These are phyloP conservation scores for Margaritifera margaritifera DNA, from an alignment of 2,888 invertebrate species.

Conservation along the genomic window DNA sequence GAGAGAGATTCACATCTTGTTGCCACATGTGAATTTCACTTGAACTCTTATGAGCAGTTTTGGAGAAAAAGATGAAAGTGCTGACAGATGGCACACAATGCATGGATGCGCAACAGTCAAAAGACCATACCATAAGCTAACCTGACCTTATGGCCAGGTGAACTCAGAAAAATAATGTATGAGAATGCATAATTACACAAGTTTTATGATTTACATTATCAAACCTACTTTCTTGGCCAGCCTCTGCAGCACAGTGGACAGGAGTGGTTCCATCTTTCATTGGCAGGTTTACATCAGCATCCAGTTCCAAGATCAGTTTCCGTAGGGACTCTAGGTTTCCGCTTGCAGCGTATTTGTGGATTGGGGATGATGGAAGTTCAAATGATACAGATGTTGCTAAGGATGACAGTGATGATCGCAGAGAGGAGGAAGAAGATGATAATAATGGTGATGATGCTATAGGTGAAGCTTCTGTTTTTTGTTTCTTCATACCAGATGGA, in stretches of 20 bases:
- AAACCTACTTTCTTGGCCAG: constrained; percentile 58
- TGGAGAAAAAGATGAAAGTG: too few species aligned
- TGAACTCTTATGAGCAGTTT: too few species aligned
- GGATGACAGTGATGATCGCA: constrained; percentile 4
- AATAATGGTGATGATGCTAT: constrained; percentile 6
- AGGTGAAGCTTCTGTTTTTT: constrained; percentile 5
- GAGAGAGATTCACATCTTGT: too few species aligned
- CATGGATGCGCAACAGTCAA: too few species aligned
- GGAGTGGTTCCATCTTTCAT: constrained; percentile 63
- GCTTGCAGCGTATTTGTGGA: constrained; percentile 41
- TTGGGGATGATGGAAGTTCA: constrained; percentile 14
- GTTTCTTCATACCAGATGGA: not conserved
- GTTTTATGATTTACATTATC: too few species aligned
- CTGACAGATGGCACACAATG: too few species aligned
- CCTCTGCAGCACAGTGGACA: constrained; percentile 61
- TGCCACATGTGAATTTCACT: too few species aligned
- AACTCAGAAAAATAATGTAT: too few species aligned
- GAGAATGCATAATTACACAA: too few species aligned
- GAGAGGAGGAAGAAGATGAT: constrained; percentile 3
- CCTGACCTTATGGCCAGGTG: too few species aligned
- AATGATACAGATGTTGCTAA: constrained; percentile 20
- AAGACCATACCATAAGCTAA: too few species aligned
- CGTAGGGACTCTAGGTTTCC: constrained; percentile 52
- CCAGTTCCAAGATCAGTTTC: constrained; percentile 48
- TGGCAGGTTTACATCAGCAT: constrained; percentile 59